phyloP scores from a whole-genome alignment of 2,113 vertebrate species.

The Nothoprocta pentlandii region DNA sequence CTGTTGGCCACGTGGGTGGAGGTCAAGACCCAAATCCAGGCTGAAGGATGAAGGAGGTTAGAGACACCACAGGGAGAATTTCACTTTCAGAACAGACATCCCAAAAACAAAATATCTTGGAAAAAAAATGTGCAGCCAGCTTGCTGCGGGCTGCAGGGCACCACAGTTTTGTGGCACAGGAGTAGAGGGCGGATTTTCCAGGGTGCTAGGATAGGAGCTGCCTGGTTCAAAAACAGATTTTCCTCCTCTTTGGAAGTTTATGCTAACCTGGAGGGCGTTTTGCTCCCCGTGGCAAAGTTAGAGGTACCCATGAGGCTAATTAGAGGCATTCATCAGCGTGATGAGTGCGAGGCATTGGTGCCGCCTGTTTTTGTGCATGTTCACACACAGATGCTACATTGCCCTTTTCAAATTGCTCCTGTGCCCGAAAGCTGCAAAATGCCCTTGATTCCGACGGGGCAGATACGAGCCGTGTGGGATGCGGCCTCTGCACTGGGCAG shows the following conservation, averaged over 20 bases:
- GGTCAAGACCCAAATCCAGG: neutral
- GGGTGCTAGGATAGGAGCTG: conserved; percentile 43
- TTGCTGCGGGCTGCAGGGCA: conserved; percentile 65
- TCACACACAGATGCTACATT: conserved; percentile 40
- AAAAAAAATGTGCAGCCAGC: no score
- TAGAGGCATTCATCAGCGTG: conserved; percentile 55
- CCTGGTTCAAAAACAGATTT: conserved; percentile 76
- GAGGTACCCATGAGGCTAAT: conserved; percentile 62
- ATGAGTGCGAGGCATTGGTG: conserved; percentile 59
- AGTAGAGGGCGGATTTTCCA: conserved; percentile 65
- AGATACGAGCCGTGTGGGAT: neutral
- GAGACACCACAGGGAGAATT: neutral
- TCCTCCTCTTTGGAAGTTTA: conserved; percentile 59
- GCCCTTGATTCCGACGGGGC: neutral
- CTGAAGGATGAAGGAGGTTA: neutral
- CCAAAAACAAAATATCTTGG: no score
- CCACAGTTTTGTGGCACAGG: conserved; percentile 67
- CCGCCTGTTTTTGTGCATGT: neutral
- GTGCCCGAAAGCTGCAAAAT: conserved; percentile 46
- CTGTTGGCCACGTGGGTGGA: fast-evolving
- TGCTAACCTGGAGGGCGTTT: conserved; percentile 7
- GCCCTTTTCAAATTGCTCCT: conserved; percentile 43
- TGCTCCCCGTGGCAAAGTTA: conserved; percentile 45
- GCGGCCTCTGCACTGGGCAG: neutral
- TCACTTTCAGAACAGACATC: neutral